phyloP scores from a whole-genome alignment of 2,888 invertebrate species.

The Leptinotarsa rubiginosa region DNA sequence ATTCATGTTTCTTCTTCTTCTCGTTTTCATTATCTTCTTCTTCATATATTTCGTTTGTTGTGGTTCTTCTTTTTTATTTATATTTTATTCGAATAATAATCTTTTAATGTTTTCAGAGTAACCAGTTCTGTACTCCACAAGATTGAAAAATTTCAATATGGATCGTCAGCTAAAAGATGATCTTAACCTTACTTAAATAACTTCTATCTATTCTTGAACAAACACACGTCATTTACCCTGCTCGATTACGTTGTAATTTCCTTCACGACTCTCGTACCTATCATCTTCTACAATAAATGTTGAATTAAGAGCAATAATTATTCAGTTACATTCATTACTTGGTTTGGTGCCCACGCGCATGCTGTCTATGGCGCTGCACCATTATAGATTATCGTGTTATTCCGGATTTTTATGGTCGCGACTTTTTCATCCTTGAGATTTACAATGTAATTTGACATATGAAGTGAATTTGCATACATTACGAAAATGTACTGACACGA shows the following conservation, averaged over 20 bases:
- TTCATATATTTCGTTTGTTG: too few species aligned
- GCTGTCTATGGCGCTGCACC: slow-evolving; percentile 26
- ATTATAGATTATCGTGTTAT: slow-evolving; percentile 27
- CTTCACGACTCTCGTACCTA: slow-evolving; percentile 8
- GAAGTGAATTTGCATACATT: slow-evolving; percentile 16
- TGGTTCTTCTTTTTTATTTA: too few species aligned
- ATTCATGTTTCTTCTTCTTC: too few species aligned
- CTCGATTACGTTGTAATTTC: slow-evolving; percentile 11
- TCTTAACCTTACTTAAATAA: too few species aligned
- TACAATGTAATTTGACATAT: slow-evolving; percentile 25
- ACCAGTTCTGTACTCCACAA: too few species aligned
- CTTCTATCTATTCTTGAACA: neutral
- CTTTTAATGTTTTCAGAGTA: too few species aligned
- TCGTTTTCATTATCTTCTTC: too few species aligned
- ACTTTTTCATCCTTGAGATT: slow-evolving; percentile 20
- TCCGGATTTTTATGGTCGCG: slow-evolving; percentile 23
- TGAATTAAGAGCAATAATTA: slow-evolving; percentile 28
- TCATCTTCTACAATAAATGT: slow-evolving; percentile 25
- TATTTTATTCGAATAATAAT: too few species aligned
- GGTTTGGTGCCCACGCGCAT: slow-evolving; percentile 24
- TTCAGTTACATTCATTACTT: slow-evolving; percentile 31
- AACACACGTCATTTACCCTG: slow-evolving; percentile 2
- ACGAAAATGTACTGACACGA: slow-evolving; percentile 20
- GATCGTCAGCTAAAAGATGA: too few species aligned
- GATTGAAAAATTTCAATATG: too few species aligned